A percentile compares a stretch with the other conserved stretches of the same genome.
These are phyloP conservation scores for Mimachlamys varia DNA, from an alignment of 2,888 invertebrate species.

Conservation along the genomic window DNA sequence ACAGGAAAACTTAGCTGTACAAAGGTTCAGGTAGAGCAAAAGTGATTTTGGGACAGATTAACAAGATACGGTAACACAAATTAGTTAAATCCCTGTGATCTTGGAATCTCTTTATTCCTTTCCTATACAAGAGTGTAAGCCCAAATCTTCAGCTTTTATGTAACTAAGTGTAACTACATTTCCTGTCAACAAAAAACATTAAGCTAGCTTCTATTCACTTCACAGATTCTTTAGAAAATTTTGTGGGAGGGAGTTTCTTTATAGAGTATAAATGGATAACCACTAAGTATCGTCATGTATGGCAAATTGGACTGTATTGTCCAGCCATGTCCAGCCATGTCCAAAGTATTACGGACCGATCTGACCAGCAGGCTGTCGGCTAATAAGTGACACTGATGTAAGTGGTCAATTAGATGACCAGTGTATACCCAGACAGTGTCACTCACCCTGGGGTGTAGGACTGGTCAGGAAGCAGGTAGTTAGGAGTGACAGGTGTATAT, in stretches of 20 bases:
- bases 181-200: background rate
- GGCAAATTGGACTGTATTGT: background rate
- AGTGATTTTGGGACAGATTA: too few species aligned
- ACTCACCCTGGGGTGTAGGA: background rate
- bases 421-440: background rate
- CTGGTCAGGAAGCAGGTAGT: background rate
- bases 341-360: background rate
- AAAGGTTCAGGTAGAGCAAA: too few species aligned
- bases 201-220: background rate
- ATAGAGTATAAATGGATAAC: background rate
- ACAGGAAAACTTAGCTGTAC: too few species aligned
- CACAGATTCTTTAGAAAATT: background rate
- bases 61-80: too few species aligned
- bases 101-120: too few species aligned
- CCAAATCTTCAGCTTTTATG: background rate
- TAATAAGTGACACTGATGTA: slow-evolving; percentile 5
- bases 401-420: slow-evolving; percentile 32
- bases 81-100: too few species aligned
- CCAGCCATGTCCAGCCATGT: background rate
- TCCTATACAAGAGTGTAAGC: background rate
- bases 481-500: background rate
- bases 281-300: background rate
- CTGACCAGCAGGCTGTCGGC: background rate
- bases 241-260: background rate
- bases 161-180: background rate